Percentiles rank a stretch among this genome's conserved stretches.
These are phyloP conservation scores for Littorina saxatilis DNA, from an alignment of 1,140 invertebrate genomes.

Conservation along the genomic window DNA sequence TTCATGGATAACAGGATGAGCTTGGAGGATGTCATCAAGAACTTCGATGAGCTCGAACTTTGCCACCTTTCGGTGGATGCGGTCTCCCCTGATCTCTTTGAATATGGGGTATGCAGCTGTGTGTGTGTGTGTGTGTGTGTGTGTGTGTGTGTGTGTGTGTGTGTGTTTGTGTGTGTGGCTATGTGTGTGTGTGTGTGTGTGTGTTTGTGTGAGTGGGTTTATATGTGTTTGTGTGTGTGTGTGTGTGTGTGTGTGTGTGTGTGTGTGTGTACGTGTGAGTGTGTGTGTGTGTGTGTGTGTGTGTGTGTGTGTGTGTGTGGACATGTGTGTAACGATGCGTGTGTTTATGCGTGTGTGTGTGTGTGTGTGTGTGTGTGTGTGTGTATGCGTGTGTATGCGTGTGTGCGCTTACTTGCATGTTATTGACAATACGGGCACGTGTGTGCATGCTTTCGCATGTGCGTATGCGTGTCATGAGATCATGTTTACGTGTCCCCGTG, in stretches of 20 bases:
- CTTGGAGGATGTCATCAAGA: constrained; percentile 31
- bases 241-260: neutral
- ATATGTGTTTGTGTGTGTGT: too few relatives aligned
- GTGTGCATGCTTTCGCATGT: too few relatives aligned
- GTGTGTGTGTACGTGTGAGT: neutral
- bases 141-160: too few relatives aligned
- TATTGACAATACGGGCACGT: too few relatives aligned
- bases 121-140: neutral
- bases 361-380: too few relatives aligned
- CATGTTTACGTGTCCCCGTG: too few relatives aligned
- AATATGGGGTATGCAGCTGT: too few relatives aligned
- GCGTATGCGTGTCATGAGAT: too few relatives aligned
- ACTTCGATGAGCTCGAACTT: constrained; percentile 45
- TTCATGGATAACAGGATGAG: constrained; percentile 41
- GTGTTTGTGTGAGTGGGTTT: too few relatives aligned
- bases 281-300: neutral
- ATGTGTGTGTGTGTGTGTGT: neutral
- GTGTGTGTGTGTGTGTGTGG: constrained; percentile 1
- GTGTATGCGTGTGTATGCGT: neutral
- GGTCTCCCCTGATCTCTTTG: constrained; percentile 30
- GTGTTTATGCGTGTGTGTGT: neutral
- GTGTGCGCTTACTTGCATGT: too few relatives aligned
- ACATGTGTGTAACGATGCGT: too few relatives aligned
- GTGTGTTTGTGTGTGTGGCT: neutral
- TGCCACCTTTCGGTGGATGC: constrained; percentile 39